Base-by-base conservation (phyloP, 2,113 vertebrate species). In the Mandrillus leucophaeus region DNA sequence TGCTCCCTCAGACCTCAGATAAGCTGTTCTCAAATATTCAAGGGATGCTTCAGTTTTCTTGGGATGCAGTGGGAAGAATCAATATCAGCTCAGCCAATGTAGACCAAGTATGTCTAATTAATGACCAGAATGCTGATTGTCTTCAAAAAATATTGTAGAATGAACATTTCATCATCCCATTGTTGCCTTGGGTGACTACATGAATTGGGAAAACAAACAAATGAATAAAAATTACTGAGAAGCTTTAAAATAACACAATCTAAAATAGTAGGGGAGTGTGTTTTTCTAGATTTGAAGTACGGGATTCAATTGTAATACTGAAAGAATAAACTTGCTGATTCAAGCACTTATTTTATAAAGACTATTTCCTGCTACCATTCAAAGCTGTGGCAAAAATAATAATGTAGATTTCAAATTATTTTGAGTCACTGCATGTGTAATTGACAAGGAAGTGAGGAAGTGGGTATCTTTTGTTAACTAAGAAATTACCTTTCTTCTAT, bases 401-500 rank as follows among this genome's bases (percentile, higher is more conserved):
- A 97, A 98, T 97, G 98, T 97, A 97, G 96, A 98, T 98, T 98
- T 98, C 95, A 98, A 98, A 98, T 97, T 97, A 98, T 97, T 97
- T 98, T 88, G 93, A 97, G 93, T 97, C 68, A 35, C 79, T 94
- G 85, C 1, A 0, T 96, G 73, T 95, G 38, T 81, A 97, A 73
- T 75, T 57, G 25, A 98, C 7, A 64, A 93, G 23, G 93, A 95
- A 81, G 43, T 93, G 57, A 81, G 97, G 96, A 97, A 98, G 83
- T 61, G 97, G 94, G 95, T 78, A 96, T 95, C 95, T 98, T 98
- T 98, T 98, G 97, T 98, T 97, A 98, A 66, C 30, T 86, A 95
- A 95, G 95, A 97, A 97, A 97, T 84, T 86, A 87, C 93, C 93
- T 98, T 98, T 98, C 73, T 98, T 95, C 93, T 97, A 80, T 96